Evolutionary conservation across 2,113 vertebrate genomes (phyloP).

Genomic region (Phaethornis superciliosus): DNA sequence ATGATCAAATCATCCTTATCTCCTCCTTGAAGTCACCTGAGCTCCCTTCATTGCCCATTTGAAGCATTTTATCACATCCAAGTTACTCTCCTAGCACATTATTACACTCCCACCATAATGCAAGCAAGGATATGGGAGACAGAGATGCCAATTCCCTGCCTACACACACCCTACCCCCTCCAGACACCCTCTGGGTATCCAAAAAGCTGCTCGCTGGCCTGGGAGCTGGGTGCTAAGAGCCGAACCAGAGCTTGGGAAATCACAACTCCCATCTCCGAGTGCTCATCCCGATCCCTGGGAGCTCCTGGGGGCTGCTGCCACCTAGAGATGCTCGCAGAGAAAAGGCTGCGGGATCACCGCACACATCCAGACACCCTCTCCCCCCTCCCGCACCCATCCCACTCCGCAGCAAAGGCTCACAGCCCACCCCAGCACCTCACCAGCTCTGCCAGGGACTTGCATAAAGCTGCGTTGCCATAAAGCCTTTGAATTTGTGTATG

Average conservation of each 20-base stretch:
- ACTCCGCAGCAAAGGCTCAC: neutral
- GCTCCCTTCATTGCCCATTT: neutral
- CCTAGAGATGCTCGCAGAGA: constrained; percentile 30
- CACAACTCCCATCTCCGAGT: neutral
- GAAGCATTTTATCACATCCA: neutral
- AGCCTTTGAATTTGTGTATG: accelerated
- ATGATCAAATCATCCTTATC: neutral
- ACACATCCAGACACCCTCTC: too few relatives aligned
- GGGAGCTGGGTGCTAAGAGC: neutral
- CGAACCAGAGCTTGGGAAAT: neutral
- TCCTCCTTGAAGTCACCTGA: neutral
- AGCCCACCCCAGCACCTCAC: neutral
- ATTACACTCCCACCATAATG: neutral
- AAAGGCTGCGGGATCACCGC: neutral
- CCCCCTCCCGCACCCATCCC: neutral
- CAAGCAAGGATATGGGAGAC: accelerated
- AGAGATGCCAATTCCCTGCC: accelerated
- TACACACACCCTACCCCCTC: too few relatives aligned
- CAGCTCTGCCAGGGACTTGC: neutral
- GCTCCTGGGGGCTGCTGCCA: constrained; percentile 67
- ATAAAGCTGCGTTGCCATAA: neutral
- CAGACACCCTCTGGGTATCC: neutral
- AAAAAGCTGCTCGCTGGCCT: neutral
- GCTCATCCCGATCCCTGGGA: neutral
- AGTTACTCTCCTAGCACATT: accelerated